Base-by-base conservation (phyloP, 64 coral and sea anemone species). In the Actinia tenebrosa region DNA sequence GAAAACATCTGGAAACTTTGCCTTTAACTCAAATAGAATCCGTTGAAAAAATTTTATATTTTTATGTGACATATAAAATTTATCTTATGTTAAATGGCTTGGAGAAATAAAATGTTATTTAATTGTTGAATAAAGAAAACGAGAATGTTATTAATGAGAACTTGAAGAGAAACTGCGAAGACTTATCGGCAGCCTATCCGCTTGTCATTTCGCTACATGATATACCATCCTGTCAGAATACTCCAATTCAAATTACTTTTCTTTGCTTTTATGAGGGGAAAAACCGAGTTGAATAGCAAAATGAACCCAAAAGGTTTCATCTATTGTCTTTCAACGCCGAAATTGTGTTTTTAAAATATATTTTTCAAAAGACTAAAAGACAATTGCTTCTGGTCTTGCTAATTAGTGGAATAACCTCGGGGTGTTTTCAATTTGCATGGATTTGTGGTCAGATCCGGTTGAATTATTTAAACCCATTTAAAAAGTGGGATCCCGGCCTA, bases 401-500 rank as follows among this genome's bases (percentile, higher is more conserved):
- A 92, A 95, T 95, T 95, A 95, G 90, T 77, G 78, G 86, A 66
- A 89, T 86, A 86, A 89, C 94, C 94, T 86, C 87, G 88, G 94
- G 94, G 89, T 80, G 79, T 89, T 91, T 95, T 92, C 90, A 91
- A 95, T 95, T 95, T 95, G 92, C 94, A 92, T 87, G 91, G 87
- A 87, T 83, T 91, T 92, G 94, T 78, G 94, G 94, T 91, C 26
- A 78, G 77, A 92, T 95, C 94, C 94, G 94, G 94, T 89, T 95
- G 89, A 95, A 95, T 95, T 91, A 95, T 95, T 95, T 92, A 95
- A 95, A 92, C 77, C 89, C 90, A 85, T 91, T 95, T 95, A 91
- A 90, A 91, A 95, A 91, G 87, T 71, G 91, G 94, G 83, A 88
- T 64, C 87, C 60, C 86, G 78, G 84, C 86, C 94, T 95, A 95